Base-by-base conservation (phyloP, 2,113 vertebrate genomes). In the Harpagus bidentatus region DNA sequence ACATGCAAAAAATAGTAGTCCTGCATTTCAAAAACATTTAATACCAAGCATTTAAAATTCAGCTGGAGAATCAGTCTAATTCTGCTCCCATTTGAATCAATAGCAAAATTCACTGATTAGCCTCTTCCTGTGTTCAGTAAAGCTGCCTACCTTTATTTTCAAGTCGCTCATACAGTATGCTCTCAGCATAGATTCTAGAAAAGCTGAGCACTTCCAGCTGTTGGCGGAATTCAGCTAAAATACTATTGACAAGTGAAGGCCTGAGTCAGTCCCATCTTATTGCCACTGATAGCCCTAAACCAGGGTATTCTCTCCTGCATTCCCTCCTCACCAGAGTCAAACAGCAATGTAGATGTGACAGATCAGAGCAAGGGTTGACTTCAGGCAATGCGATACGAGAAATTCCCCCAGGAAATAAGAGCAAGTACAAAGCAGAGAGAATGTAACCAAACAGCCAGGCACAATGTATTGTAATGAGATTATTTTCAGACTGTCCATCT, bases 151-250 rank as follows among this genome's bases (percentile, higher is more conserved):
- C 91, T 95, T 93, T 91, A 69, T 79, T 85, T 96, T 76, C 1
- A 3, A 95, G 86, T 79, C 25, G 38, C 52, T 95, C 47, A 15
- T 47, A n/a, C 32, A 71, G 32, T 45, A 31, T 65, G 56, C 70
- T 88, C 16, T 91, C 83, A 84, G 88, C 77, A 72, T 5, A 83
- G 88, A 56, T 93, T 74, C 88, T 42, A 83, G 43, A 78, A 82
- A 85, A 74, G 88, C 80, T 92, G 80, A 93, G 80, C 88, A n/a
- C 42, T 96, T 89, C 56, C 93, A 89, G 80, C 86, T 95, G 67
- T 47, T 55, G 70, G 36, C 79, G 43, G 65, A 82, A 93, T 84
- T 92, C 45, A 72, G 86, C 58, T 85, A 76, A 91, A 94, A 56
- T 56, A 67, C 63, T 45, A 18, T 6, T 45, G 90, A 45, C 65